Evolutionary conservation across 2,113 vertebrate species (phyloP).

Genomic region (Scomber colias): DNA sequence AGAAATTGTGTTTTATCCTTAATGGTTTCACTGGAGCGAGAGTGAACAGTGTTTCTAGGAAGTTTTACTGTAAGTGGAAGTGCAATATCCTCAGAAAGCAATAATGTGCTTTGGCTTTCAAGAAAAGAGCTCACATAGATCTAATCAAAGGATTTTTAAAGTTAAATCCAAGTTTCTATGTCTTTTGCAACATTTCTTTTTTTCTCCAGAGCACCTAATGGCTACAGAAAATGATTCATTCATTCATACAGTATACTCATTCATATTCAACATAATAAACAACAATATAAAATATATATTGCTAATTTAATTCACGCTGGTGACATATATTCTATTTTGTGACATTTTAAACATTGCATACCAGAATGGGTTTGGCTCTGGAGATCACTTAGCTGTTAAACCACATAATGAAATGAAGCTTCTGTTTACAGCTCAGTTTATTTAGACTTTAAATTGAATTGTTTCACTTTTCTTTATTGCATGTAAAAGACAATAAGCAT

Average conservation of each 20-base stretch:
- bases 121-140: conserved; percentile 3
- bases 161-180: conserved; percentile 1
- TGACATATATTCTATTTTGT: background rate
- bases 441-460: background rate
- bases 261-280: background rate
- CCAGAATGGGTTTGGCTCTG: background rate
- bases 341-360: background rate
- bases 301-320: background rate
- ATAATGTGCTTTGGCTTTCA: conserved; percentile 5
- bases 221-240: conserved; percentile 2
- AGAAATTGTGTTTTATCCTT: conserved; percentile 42
- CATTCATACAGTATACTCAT: background rate
- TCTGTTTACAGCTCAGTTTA: conserved; percentile 8
- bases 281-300: no score
- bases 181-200: conserved; percentile 1
- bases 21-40: conserved; percentile 43
- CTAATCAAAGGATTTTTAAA: background rate
- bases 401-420: background rate
- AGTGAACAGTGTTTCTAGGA: conserved; percentile 31
- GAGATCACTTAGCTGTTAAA: background rate
- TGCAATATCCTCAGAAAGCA: conserved; percentile 15
- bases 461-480: conserved; percentile 25
- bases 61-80: conserved; percentile 25
- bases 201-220: conserved; percentile 1
- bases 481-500: conserved; percentile 12